Evolutionary conservation across 2,888 invertebrate genomes (phyloP).

Genomic region (Cryptus armator): DNA sequence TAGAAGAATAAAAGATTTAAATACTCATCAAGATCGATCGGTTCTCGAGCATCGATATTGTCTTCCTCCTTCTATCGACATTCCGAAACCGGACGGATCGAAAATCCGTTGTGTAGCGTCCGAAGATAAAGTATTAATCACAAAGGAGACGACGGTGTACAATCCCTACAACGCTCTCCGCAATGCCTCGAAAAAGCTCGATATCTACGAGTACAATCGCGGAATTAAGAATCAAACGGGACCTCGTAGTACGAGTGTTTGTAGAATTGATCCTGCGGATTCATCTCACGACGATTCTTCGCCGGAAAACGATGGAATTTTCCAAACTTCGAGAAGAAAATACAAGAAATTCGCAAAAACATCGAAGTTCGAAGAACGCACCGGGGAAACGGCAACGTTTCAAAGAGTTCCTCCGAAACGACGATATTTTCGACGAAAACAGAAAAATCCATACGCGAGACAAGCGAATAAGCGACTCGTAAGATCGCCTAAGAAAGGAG

Average conservation of each 20-base stretch:
- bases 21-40: not conserved
- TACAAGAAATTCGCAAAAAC: not conserved
- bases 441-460: not conserved
- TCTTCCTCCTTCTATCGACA: not conserved
- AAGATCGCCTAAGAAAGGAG: not conserved
- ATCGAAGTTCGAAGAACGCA: not conserved
- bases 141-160: not conserved
- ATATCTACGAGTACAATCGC: not conserved
- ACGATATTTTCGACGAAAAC: conserved; percentile 6
- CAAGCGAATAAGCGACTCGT: not conserved
- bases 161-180: conserved; percentile 23
- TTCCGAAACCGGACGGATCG: not conserved
- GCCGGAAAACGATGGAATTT: not conserved
- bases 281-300: not conserved
- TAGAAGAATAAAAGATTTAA: not conserved
- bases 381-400: not conserved
- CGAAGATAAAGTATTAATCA: not conserved
- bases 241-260: not conserved
- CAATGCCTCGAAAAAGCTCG: not conserved
- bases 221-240: conserved; percentile 1
- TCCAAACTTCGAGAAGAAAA: not conserved
- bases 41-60: conserved; percentile 20
- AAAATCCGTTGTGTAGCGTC: not conserved
- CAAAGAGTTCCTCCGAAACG: not conserved
- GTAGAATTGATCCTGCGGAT: not conserved